A percentile compares a stretch with the other conserved stretches of the same genome.
Evolutionary conservation across 1,140 invertebrate species (phyloP).

Genomic region (Drosophila subobscura): DNA sequence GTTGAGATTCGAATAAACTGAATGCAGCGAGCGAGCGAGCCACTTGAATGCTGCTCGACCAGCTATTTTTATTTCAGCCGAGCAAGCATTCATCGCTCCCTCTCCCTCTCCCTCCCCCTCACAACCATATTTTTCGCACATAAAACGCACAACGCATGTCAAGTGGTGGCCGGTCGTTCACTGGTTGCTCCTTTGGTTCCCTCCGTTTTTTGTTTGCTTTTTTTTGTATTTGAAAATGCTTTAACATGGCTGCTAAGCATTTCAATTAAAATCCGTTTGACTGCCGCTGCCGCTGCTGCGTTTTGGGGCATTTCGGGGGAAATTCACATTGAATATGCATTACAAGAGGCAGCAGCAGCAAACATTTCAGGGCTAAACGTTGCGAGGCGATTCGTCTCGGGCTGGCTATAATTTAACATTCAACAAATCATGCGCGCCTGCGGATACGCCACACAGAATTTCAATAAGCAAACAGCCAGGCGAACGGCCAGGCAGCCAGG

Average conservation of each 20-base stretch:
- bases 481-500: constrained; percentile 5
- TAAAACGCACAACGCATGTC: constrained; percentile 60
- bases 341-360: constrained; percentile 45
- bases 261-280: constrained; percentile 67
- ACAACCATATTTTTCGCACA: constrained; percentile 17
- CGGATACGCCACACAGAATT: constrained; percentile 79
- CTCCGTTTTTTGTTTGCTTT: no score
- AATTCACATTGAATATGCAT: constrained; percentile 71
- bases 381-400: constrained; percentile 4
- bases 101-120: background rate
- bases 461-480: constrained; percentile 76
- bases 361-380: constrained; percentile 49
- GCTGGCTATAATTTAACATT: constrained; percentile 46
- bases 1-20: constrained; percentile 40
- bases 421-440: constrained; percentile 78
- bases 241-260: constrained; percentile 46
- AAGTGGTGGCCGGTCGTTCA: constrained; percentile 41
- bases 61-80: constrained; percentile 36
- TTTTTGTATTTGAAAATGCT: constrained; percentile 51
- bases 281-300: constrained; percentile 5
- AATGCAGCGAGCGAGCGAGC: constrained; percentile 12
- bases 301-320: constrained; percentile 26
- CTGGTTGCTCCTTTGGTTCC: constrained; percentile 27
- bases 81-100: background rate
- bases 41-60: constrained; percentile 44